Percentiles rank a stretch among this genome's conserved stretches.
These are phyloP conservation scores for Tolypeutes matacus DNA, from an alignment of 2,797 vertebrate species.

Conservation along the genomic window DNA sequence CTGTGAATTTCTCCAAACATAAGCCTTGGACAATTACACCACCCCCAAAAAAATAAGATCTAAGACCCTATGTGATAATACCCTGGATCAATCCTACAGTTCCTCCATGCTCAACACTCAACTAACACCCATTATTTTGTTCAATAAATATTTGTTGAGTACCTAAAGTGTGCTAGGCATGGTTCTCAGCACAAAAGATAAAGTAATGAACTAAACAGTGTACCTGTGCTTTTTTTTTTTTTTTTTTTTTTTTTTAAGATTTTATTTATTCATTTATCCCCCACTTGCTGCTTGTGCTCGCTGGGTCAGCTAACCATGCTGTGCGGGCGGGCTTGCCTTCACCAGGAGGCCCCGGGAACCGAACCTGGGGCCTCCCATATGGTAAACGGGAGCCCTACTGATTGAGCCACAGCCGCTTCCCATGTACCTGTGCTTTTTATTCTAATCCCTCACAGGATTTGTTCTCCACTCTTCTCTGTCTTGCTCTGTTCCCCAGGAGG, in stretches of 20 bases:
- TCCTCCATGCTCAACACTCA: background rate
- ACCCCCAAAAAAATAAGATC: background rate
- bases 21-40: background rate
- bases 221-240: background rate
- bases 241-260: too few species aligned
- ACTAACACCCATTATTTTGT: background rate
- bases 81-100: background rate
- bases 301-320: too few species aligned
- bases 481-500: background rate
- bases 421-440: background rate
- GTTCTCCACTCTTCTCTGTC: background rate
- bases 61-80: background rate
- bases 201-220: background rate
- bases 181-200: conserved; percentile 27
- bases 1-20: conserved; percentile 1
- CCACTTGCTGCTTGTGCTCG: too few species aligned
- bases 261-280: too few species aligned
- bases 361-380: too few species aligned
- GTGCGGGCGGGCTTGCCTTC: too few species aligned
- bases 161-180: background rate
- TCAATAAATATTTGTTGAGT: conserved; percentile 15
- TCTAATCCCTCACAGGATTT: background rate
- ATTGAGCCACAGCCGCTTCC: too few species aligned
- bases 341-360: too few species aligned
- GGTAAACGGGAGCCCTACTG: too few species aligned